Evolutionary conservation across 2,113 vertebrate species (phyloP).

Genomic region (Hystrix cristata): DNA sequence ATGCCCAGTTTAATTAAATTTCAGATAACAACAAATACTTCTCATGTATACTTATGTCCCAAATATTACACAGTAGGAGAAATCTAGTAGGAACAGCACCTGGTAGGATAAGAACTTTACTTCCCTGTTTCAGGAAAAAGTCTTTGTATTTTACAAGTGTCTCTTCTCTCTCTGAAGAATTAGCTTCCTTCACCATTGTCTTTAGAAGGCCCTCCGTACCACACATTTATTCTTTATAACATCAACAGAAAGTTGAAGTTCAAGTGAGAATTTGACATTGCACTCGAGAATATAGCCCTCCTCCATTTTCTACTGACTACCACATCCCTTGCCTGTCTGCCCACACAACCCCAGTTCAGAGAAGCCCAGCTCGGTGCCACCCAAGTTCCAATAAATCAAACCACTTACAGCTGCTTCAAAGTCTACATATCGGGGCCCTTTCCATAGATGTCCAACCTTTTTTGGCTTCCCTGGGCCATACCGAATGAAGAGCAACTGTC

Average conservation of each 20-base stretch:
- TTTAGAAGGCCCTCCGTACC: neutral
- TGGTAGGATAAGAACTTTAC: neutral
- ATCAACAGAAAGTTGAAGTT: neutral
- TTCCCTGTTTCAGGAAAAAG: neutral
- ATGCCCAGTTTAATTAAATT: neutral
- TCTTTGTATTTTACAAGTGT: neutral
- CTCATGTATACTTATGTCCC: neutral
- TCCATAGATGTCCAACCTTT: neutral
- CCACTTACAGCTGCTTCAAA: neutral
- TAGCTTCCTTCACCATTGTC: neutral
- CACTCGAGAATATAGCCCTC: neutral
- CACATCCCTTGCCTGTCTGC: neutral
- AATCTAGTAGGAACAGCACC: neutral
- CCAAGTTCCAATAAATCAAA: neutral
- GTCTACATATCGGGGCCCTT: neutral
- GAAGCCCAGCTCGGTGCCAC: neutral
- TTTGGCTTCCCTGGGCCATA: neutral
- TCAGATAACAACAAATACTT: conserved; percentile 15
- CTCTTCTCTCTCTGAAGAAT: neutral
- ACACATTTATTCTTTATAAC: neutral
- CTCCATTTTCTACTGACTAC: neutral
- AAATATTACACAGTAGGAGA: neutral
- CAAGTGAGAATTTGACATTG: neutral
- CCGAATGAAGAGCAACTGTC: neutral
- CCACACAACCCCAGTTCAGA: neutral